Base-by-base conservation (phyloP, 92 coral and sea anemone species). In the Epizoanthus scotinus region DNA sequence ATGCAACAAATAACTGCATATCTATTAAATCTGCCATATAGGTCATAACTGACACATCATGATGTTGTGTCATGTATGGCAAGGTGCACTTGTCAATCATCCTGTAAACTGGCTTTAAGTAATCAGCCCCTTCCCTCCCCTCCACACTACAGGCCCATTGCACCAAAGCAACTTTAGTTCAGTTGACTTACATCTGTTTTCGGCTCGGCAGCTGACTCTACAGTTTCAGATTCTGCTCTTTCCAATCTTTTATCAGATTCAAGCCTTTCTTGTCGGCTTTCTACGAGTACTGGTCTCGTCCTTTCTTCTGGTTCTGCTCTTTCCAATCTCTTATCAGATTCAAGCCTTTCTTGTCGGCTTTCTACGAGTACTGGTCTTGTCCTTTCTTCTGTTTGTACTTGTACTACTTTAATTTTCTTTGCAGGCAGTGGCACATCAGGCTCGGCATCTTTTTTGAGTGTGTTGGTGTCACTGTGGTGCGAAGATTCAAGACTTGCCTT, bases 401-500 rank as follows among this genome's bases (percentile, higher is more conserved):
- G 21, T 8, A 0, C 29, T 20, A 24, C 26, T 36, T 58, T 26
- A 19, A 50, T 56, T 56, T 49, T 73, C 58, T 31, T 36, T 73
- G 21, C 66, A 18, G 26, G n/a, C 44, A 8, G 65, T 55, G 65
- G 3, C 2, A 17, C 52, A 4, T 31, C 28, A 63, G 31, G 26
- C 26, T 63, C 73, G 5, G n/a, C 47, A 8, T 70, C 14, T 36
- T 81, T 69, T 18, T 68, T 25, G 10, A 57, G 67, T 10, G 66
- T 22, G 21, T 17, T 20, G 20, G 63, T 55, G 13, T 81, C 85
- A 6, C 87, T 87, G 38, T 81, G 84, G 44, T 87, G 81, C 9
- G 91, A 85, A 0, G 91, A 89, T 1, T 70, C 85, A 56, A 90
- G 85, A 82, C 97, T 92, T 40, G 84, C 89, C 38, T 87, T 92